These are phyloP conservation scores for Thunnus albacares DNA, from an alignment of 2,797 vertebrate genomes.

Conservation along the genomic window DNA sequence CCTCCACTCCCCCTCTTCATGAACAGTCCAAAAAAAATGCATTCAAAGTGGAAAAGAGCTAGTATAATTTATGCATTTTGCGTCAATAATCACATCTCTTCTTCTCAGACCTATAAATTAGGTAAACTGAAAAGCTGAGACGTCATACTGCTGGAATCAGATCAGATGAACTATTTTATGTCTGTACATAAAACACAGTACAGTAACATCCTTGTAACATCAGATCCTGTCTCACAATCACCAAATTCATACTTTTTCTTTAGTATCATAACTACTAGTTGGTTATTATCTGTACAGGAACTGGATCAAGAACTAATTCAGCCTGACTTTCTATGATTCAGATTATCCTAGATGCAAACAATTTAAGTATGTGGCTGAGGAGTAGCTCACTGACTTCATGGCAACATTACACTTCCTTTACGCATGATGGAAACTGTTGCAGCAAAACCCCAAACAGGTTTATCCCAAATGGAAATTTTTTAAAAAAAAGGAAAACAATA, in stretches of 20 bases:
- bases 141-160: conserved; percentile 10
- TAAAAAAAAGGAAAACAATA: neutral
- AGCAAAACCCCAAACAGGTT: neutral
- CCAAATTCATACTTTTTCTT: neutral
- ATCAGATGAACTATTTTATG: neutral
- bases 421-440: neutral
- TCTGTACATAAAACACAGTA: too few relatives aligned
- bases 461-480: neutral
- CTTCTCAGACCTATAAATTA: conserved; percentile 1
- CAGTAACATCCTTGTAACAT: too few relatives aligned
- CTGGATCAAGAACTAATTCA: neutral
- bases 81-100: conserved; percentile 2
- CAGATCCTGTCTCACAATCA: too few relatives aligned
- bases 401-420: neutral
- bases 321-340: neutral
- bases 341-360: neutral
- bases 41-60: conserved; percentile 16
- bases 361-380: neutral
- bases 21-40: conserved; percentile 14
- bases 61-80: conserved; percentile 1
- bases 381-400: neutral
- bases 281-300: neutral
- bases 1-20: neutral
- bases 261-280: neutral
- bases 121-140: neutral